Base-by-base conservation (phyloP, 2,797 vertebrate species). In the Poecilia picta region DNA sequence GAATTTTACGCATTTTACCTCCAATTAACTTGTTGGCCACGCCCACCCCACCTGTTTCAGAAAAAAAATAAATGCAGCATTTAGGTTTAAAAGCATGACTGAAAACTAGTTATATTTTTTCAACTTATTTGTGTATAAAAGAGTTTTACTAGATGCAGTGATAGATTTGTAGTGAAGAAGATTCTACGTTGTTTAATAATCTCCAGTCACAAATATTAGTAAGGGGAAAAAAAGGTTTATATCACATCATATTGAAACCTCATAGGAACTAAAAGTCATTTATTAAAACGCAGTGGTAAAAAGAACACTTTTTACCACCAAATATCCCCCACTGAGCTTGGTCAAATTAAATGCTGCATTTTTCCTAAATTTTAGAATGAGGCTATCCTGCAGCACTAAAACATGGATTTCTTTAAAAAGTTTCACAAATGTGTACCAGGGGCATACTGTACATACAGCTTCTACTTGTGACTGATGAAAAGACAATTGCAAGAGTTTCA, bases 401-500 rank as follows among this genome's bases (percentile, higher is more conserved):
- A 18, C 15, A 33, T 64, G 6, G 16, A 64, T 64, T 59, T 2
- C 1, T 8, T 3, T 16, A 8, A 11, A 64, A 33, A 36, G 5
- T 62, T 62, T 55, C 4, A 8, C 55, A 55, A 59, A 31, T 31
- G 28, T 31, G 12, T 59, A 31, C 28, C 57, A 28, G 5, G 57
- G 28, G 7, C 13, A 36, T 18, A 20, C 5, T 64, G 59, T 33
- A 20, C 11, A 43, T 41, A 25, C 6, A 39, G 36, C 18, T 66
- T 36, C 36, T 18, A 41, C 0, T 46, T 62, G 10, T 66, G 46
- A 46, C 47, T 82, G 55, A 79, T 70, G 16, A 43, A 28, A 77
- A 78, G 6, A 87, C 53, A 74, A 71, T 72, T 43, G 51, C 46
- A 3, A 5, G 28, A 79, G 20, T 71, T 72, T 80, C 10, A 74